Conservation (phyloP, 2,888 invertebrate species). For the Phalera bucephala region DNA sequence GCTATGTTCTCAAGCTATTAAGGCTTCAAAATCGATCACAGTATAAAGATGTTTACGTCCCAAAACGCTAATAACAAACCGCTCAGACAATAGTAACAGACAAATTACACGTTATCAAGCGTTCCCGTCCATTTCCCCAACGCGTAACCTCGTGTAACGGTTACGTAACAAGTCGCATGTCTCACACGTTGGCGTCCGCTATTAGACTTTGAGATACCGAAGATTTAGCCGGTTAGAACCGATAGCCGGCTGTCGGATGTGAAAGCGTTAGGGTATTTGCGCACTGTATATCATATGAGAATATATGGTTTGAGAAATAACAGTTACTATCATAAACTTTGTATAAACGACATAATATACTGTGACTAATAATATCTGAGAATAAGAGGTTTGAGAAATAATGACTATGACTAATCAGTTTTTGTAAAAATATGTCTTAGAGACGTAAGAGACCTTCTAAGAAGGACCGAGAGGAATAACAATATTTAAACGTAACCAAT, state of each 20-base stretch:
- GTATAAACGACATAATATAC: too few relatives aligned
- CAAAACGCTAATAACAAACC: slow-evolving; percentile 17
- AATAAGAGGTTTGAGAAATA: too few relatives aligned
- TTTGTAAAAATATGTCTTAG: too few relatives aligned
- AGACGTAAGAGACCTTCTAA: too few relatives aligned
- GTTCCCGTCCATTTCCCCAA: slow-evolving; percentile 8
- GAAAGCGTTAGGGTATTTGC: slow-evolving; percentile 10
- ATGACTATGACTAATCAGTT: too few relatives aligned
- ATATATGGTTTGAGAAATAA: too few relatives aligned
- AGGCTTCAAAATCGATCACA: slow-evolving; percentile 7
- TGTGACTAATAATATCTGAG: too few relatives aligned
- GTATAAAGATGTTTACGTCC: slow-evolving; percentile 23
- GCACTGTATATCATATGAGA: too few relatives aligned
- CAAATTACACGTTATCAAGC: slow-evolving; percentile 33
- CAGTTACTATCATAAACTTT: too few relatives aligned
- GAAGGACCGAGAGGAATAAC: too few relatives aligned
- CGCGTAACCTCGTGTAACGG: slow-evolving; percentile 19
- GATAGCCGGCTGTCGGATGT: slow-evolving; percentile 23
- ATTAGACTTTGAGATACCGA: slow-evolving; percentile 16
- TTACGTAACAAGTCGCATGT: slow-evolving; percentile 30
- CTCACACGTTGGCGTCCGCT: slow-evolving; percentile 13
- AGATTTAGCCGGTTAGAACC: slow-evolving; percentile 13
- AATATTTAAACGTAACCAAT: too few relatives aligned
- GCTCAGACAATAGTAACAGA: slow-evolving; percentile 19
- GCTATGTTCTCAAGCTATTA: neutral